Base-by-base conservation (phyloP, 2,797 vertebrate species). In the Lepus oiostolus region DNA sequence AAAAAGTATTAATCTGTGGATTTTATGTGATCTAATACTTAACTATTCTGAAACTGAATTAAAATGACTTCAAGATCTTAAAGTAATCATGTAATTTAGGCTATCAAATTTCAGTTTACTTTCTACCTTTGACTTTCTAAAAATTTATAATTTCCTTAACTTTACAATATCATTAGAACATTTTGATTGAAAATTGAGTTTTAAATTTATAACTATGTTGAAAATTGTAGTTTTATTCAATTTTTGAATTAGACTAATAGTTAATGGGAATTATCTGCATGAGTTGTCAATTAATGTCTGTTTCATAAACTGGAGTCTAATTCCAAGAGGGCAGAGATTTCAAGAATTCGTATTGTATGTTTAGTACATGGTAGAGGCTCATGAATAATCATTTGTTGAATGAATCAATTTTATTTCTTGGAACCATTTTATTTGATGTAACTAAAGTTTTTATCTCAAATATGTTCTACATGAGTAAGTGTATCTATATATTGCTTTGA, bases 171-270 rank as follows among this genome's bases (percentile, higher is more conserved):
- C 12, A 74, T 92, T 50, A 47, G 52, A 90, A 85, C 4, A 63
- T 72, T 93, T 91, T 95, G 11, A 79, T 68, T 83, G 13, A 93
- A 81, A 95, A 70, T 65, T 70, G 35, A 65, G 24, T 86, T 75
- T 79, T 77, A 6, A 50, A 50, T 60, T 88, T 82, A 62, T 47
- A 90, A 71, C 24, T 63, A 24, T 70, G 2, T 90, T 81, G 22
- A 52, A 60, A 96, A 93, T 9, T 2, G 47, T 38, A 70, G 42
- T 70, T 94, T 88, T 30, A 77, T 68, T 87, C 77, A 82, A 54
- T 67, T 77, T 93, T 95, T 90, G 3, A 88, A 71, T 93, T 63
- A 80, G 92, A 60, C 6, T 65, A 50, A 8, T 38, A 75, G 47
- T 86, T 80, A 42, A 82, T 90, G 60, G 52, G 17, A 2, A 62